These are phyloP conservation scores for Mormyrus hasselquistii DNA, from an alignment of 2,797 vertebrate genomes.

Conservation along the genomic window DNA sequence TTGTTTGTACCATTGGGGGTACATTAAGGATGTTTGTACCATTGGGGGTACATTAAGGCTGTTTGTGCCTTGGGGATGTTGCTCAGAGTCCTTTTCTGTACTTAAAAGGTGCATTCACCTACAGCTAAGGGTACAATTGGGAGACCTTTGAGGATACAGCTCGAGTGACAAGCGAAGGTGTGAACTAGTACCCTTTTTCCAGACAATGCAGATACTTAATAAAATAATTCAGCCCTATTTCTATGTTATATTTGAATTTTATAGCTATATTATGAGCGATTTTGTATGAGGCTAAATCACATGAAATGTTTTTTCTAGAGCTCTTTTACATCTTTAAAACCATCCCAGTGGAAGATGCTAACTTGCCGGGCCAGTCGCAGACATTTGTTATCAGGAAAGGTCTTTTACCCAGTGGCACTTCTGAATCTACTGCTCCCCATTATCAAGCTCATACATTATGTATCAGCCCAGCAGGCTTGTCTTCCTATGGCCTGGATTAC, in stretches of 20 bases:
- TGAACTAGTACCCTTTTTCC: neutral
- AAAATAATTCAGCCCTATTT: neutral
- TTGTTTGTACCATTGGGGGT: neutral
- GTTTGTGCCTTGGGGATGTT: neutral
- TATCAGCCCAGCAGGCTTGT: neutral
- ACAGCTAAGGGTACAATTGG: neutral
- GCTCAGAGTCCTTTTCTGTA: neutral
- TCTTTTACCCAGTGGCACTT: neutral
- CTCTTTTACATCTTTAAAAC: neutral
- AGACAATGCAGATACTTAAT: neutral
- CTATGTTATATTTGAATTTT: neutral
- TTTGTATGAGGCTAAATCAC: neutral
- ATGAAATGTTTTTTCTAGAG: neutral
- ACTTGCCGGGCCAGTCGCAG: neutral
- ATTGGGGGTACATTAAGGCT: neutral
- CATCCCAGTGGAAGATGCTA: neutral
- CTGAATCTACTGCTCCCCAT: neutral
- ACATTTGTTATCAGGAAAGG: neutral
- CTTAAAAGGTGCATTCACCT: neutral
- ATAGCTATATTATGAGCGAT: neutral
- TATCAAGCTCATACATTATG: neutral
- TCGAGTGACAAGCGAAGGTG: neutral
- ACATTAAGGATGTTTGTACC: neutral
- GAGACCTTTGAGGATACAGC: neutral
- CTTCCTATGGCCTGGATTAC: neutral